Conservation (phyloP, 1,140 invertebrate species). For the Trichogramma pretiosum region DNA sequence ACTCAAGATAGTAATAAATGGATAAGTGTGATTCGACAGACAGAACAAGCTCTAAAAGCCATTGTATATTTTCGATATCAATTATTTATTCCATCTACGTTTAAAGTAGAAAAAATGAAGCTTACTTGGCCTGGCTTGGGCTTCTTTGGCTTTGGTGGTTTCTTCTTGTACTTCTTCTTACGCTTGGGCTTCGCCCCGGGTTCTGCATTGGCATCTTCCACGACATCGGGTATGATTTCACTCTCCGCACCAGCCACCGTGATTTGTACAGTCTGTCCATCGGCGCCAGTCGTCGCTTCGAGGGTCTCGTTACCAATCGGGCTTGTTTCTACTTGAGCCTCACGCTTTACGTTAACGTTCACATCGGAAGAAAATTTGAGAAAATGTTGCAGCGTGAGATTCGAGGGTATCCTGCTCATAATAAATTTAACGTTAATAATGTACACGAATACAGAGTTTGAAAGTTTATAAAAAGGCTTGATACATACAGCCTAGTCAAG, state of each 20-base stretch:
- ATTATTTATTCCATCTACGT: too few species aligned
- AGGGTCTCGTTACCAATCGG: slow-evolving; percentile 40
- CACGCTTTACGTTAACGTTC: slow-evolving; percentile 49
- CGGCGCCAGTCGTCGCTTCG: slow-evolving; percentile 30
- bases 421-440: neutral
- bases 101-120: neutral
- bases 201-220: slow-evolving; percentile 34
- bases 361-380: slow-evolving; percentile 52
- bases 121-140: slow-evolving; percentile 55
- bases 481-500: slow-evolving; percentile 43
- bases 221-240: slow-evolving; percentile 46
- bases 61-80: too few species aligned
- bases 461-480: neutral
- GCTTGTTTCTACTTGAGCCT: slow-evolving; percentile 45
- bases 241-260: slow-evolving; percentile 39
- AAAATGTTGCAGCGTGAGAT: slow-evolving; percentile 46
- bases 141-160: slow-evolving; percentile 62
- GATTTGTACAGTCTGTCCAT: slow-evolving; percentile 39
- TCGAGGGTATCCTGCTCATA: too few species aligned
- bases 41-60: too few species aligned
- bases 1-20: too few species aligned
- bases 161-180: slow-evolving; percentile 73
- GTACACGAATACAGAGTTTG: neutral
- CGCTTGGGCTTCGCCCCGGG: slow-evolving; percentile 52
- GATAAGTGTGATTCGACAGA: too few species aligned